Base-by-base conservation (phyloP, 2,888 invertebrate genomes). In the Amorpha juglandis region DNA sequence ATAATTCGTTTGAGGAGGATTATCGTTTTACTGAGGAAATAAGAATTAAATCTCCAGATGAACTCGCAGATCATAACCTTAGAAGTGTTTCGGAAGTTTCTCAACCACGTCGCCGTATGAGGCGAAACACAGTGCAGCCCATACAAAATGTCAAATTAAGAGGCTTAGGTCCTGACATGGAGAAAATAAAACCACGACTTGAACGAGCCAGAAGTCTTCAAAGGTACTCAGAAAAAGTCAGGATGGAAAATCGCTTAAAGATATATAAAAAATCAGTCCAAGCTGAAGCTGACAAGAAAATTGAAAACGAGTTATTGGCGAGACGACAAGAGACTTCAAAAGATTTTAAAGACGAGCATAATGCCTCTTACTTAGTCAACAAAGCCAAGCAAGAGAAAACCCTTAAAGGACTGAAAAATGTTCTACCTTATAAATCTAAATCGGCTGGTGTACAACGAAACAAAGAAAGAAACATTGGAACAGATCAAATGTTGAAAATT, bases 151-250 rank as follows among this genome's bases (percentile, higher is more conserved):
- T 92, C 0, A 91, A 88, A 70, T 71, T 92, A 11, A 92, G 93
- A 45, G 93, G 93, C 0, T 74, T 93, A 33, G 93, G 93, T 2
- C 91, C 93, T 16, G 93, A 93, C 67, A 72, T 89, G 67, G 91
- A 92, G 70, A 84, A 82, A 58, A 91, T 92, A 14, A 90, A 84
- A 71, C 93, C 93, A 19, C 84, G 91, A 67, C 71, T 92, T 51
- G 92, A 92, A 73, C 84, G 93, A 81, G 92, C 93, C 62, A 82
- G 90, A 71, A 92, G 93, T 65, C 82, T 93, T 35, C 93, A 93
- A 76, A 86, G 93, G 71, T 93, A 93, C 76, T 93, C 93, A 1
- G 93, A 93, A 77, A 91, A 87, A 70, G 90, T 93, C 0, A 83
- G 93, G 72, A 91, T 91, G 89, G 91, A 90, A 77, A 93, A 93